Percentiles rank a stretch among this genome's conserved stretches.
Evolutionary conservation across 2,113 vertebrate genomes (phyloP).

Genomic region (Rhinogobius similis): DNA sequence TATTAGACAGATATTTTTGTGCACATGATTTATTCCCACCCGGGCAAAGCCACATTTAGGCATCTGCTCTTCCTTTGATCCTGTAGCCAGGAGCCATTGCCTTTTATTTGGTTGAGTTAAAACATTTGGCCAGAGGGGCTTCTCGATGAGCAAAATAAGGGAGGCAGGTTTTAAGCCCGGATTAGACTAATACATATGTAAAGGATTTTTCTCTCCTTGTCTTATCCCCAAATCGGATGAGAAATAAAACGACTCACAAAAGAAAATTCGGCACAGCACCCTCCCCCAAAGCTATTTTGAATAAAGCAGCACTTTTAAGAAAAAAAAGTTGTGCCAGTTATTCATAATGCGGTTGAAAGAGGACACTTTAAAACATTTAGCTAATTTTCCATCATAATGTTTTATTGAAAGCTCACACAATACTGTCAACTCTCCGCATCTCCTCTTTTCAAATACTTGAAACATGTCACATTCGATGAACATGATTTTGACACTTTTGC

Average conservation of each 20-base stretch:
- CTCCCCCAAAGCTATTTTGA: slow-evolving; percentile 13
- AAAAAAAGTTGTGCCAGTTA: slow-evolving; percentile 20
- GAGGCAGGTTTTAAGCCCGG: slow-evolving; percentile 19
- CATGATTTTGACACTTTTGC: slow-evolving; percentile 33
- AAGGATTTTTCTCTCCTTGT: slow-evolving; percentile 3
- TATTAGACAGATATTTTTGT: neutral
- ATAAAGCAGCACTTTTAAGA: slow-evolving; percentile 1
- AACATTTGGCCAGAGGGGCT: slow-evolving; percentile 22
- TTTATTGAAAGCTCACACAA: slow-evolving; percentile 25
- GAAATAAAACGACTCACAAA: slow-evolving; percentile 18
- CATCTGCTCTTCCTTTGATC: slow-evolving; percentile 37
- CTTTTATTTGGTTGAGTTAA: slow-evolving; percentile 38
- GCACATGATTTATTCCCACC: slow-evolving; percentile 30
- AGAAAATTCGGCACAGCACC: slow-evolving; percentile 1
- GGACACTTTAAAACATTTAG: slow-evolving; percentile 18
- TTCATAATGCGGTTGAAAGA: slow-evolving; percentile 32
- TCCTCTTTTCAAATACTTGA: slow-evolving; percentile 52
- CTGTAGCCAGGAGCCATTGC: slow-evolving; percentile 29
- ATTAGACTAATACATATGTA: slow-evolving; percentile 9
- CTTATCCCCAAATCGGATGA: slow-evolving; percentile 13
- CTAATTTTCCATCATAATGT: slow-evolving; percentile 23
- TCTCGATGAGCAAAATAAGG: slow-evolving; percentile 27
- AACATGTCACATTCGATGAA: slow-evolving; percentile 45
- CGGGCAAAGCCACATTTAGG: slow-evolving; percentile 14
- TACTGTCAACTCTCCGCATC: slow-evolving; percentile 16